Conservation (phyloP, 2,113 vertebrate species). For the Ursus arctos region DNA sequence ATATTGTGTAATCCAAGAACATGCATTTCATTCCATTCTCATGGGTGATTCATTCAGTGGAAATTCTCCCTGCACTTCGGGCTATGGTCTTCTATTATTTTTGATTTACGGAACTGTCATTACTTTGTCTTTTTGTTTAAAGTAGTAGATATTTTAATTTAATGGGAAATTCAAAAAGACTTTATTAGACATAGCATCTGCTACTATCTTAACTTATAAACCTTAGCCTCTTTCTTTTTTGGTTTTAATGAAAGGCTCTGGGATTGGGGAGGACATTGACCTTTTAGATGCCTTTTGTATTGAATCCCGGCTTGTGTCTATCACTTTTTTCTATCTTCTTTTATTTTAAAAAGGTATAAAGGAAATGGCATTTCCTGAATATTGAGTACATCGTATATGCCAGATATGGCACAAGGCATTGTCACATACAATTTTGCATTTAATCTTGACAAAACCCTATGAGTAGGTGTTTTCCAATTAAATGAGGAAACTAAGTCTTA, state of each 20-base stretch:
- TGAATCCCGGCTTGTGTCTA: background rate
- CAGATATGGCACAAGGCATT: background rate
- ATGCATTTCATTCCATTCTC: slow-evolving; percentile 29
- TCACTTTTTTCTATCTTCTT: background rate
- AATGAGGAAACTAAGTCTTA: background rate
- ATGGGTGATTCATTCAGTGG: slow-evolving; percentile 44
- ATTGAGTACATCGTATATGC: background rate
- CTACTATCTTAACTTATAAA: background rate
- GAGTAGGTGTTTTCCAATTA: background rate
- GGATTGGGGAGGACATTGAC: background rate
- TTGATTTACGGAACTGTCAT: slow-evolving; percentile 34
- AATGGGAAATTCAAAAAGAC: background rate
- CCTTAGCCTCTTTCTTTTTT: background rate
- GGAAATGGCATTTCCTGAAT: background rate
- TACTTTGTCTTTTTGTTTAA: slow-evolving; percentile 42
- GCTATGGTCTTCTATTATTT: background rate
- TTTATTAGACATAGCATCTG: background rate
- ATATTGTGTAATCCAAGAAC: slow-evolving; percentile 1
- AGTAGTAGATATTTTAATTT: slow-evolving; percentile 22
- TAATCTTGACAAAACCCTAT: background rate
- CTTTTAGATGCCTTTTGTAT: background rate
- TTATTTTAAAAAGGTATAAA: background rate
- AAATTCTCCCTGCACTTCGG: background rate
- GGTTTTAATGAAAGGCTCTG: slow-evolving; percentile 48
- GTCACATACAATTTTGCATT: background rate